These are phyloP conservation scores for Caenorhabditis plicata DNA, from an alignment of 2,888 invertebrate genomes.

Conservation along the genomic window DNA sequence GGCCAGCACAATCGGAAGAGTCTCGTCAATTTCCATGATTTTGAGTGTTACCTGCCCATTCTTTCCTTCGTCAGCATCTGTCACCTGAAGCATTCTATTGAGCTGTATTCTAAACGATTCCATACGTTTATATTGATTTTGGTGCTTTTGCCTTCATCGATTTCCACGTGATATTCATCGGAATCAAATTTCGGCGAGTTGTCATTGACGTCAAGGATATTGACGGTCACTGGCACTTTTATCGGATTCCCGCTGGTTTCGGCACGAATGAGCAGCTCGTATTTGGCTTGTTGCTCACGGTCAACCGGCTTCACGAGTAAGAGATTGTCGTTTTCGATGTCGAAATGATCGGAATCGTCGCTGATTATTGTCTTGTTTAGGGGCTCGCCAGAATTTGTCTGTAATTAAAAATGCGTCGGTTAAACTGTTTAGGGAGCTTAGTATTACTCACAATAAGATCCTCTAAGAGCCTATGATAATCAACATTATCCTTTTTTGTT, in stretches of 20 bases:
- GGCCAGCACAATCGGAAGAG: constrained; percentile 31
- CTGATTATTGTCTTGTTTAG: no score
- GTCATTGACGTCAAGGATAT: constrained; percentile 65
- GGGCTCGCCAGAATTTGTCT: no score
- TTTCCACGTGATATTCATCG: constrained; percentile 14
- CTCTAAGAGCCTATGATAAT: background rate
- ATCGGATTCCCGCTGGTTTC: constrained; percentile 23
- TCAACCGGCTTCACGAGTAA: constrained; percentile 31
- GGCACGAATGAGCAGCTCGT: constrained; percentile 39
- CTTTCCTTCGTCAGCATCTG: constrained; percentile 26
- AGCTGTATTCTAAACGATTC: background rate
- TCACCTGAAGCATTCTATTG: no score
- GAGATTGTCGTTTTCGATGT: constrained; percentile 31
- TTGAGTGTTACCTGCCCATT: constrained; percentile 32
- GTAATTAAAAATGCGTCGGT: no score
- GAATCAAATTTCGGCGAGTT: constrained; percentile 48
- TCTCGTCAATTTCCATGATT: constrained; percentile 13
- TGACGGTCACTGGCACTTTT: constrained; percentile 18
- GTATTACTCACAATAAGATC: background rate
- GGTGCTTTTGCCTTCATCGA: constrained; percentile 36
- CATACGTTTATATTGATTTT: constrained; percentile 26
- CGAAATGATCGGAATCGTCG: constrained; percentile 23
- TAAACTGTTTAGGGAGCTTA: constrained; percentile 3
- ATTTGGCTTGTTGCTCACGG: constrained; percentile 33
- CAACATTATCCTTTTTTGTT: no score